A percentile compares a stretch with the other conserved stretches of the same genome.
Evolutionary conservation across 2,888 invertebrate species (phyloP).

Genomic region (Netelia melanura): DNA sequence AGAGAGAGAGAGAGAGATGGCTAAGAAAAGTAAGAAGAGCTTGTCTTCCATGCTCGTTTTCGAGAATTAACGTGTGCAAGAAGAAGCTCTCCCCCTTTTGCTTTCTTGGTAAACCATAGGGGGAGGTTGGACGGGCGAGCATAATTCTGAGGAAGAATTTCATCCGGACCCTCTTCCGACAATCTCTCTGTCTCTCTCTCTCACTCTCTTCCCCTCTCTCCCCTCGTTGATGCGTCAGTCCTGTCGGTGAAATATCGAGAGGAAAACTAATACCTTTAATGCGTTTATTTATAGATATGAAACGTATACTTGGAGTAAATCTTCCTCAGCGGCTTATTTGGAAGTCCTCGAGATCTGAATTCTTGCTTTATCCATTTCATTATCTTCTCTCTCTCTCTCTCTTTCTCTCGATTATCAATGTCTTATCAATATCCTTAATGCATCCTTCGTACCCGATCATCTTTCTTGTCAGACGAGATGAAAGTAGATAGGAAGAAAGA

Average conservation of each 20-base stretch:
- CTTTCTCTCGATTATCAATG: conserved; percentile 27
- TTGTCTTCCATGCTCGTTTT: conserved; percentile 57
- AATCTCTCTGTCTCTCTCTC: neutral
- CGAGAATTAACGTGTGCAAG: conserved; percentile 61
- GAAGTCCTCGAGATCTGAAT: neutral
- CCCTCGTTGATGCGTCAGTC: neutral
- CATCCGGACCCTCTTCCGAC: conserved; percentile 7
- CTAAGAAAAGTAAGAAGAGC: conserved; percentile 49
- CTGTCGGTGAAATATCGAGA: conserved; percentile 15
- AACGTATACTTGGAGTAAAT: too few species aligned
- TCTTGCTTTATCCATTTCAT: neutral
- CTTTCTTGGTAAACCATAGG: conserved; percentile 27
- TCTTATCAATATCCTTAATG: conserved; percentile 26
- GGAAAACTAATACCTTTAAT: conserved; percentile 22
- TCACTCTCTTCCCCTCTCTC: neutral
- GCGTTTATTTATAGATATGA: neutral
- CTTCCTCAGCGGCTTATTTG: neutral
- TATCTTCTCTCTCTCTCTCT: neutral
- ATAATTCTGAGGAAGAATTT: conserved; percentile 41
- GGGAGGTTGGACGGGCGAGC: neutral
- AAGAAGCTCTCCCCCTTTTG: conserved; percentile 31
- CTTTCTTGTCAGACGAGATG: conserved; percentile 29
- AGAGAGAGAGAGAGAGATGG: conserved; percentile 43
- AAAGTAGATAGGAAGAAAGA: conserved; percentile 8
- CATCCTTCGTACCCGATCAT: conserved; percentile 24